Evolutionary conservation across 2,797 vertebrate genomes (phyloP).

Genomic region (Poecilia wingei): DNA sequence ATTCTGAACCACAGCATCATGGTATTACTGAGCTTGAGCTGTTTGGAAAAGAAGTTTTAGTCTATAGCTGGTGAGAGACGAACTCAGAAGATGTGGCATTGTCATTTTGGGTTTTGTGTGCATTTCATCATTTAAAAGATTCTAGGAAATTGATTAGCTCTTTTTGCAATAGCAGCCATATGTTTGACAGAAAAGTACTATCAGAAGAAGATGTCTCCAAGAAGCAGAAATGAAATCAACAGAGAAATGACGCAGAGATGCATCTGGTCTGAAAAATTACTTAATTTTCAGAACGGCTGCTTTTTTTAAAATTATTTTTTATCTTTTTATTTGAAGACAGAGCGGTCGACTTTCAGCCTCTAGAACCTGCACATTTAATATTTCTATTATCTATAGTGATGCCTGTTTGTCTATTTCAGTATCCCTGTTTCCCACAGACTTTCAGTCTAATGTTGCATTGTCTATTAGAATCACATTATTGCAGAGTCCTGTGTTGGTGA

Average conservation of each 20-base stretch:
- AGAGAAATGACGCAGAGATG: neutral
- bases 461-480: constrained; percentile 48
- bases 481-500: constrained; percentile 34
- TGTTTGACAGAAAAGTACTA: neutral
- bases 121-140: neutral
- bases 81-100: neutral
- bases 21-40: neutral
- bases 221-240: neutral
- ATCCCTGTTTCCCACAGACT: constrained; percentile 20
- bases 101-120: neutral
- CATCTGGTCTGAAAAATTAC: neutral
- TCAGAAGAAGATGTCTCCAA: neutral
- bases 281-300: neutral
- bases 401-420: constrained; percentile 7
- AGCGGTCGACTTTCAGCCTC: neutral
- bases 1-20: too few relatives aligned
- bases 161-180: neutral
- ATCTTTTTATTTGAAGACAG: neutral
- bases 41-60: neutral
- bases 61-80: neutral
- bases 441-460: constrained; percentile 35
- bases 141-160: neutral
- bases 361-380: neutral
- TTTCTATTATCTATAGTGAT: neutral
- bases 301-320: neutral